Evolutionary conservation across 1,140 invertebrate species (phyloP).

Genomic region (Ladona fulva): DNA sequence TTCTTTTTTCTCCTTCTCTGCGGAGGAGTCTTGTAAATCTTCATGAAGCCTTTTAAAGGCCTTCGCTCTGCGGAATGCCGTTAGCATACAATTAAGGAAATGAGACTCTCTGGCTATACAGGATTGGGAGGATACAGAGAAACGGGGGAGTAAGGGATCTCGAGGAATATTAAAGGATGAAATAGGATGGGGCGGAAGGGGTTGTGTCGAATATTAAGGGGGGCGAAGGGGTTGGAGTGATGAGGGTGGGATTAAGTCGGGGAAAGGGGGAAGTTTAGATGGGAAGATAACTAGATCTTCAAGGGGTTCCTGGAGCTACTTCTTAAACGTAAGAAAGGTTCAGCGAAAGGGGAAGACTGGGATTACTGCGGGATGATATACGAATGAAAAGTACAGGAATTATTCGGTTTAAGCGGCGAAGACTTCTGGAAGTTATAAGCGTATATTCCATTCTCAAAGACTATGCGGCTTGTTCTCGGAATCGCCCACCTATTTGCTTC

Average conservation of each 20-base stretch:
- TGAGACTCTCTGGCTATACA: not conserved
- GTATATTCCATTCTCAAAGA: too few relatives aligned
- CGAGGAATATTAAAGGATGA: not conserved
- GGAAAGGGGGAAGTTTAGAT: too few relatives aligned
- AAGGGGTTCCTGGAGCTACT: too few relatives aligned
- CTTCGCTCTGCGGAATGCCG: conserved; percentile 37
- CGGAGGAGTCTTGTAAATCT: conserved; percentile 46
- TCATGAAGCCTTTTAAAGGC: conserved; percentile 41
- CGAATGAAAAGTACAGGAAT: too few relatives aligned
- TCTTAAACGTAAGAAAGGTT: too few relatives aligned
- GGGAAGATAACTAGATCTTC: too few relatives aligned
- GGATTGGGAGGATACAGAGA: not conserved
- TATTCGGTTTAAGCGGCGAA: too few relatives aligned
- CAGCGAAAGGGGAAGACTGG: too few relatives aligned
- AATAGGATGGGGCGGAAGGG: not conserved
- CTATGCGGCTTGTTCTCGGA: too few relatives aligned
- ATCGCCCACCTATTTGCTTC: too few relatives aligned
- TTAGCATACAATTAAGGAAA: conserved; percentile 18
- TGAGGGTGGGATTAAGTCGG: not conserved
- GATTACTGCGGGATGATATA: too few relatives aligned
- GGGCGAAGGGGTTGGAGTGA: not conserved
- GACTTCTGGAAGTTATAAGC: too few relatives aligned
- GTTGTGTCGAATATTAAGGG: not conserved
- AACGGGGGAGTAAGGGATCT: not conserved
- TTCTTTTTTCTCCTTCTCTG: conserved; percentile 39